Base-by-base conservation (phyloP, 1,140 invertebrate species). In the Eciton burchellii region DNA sequence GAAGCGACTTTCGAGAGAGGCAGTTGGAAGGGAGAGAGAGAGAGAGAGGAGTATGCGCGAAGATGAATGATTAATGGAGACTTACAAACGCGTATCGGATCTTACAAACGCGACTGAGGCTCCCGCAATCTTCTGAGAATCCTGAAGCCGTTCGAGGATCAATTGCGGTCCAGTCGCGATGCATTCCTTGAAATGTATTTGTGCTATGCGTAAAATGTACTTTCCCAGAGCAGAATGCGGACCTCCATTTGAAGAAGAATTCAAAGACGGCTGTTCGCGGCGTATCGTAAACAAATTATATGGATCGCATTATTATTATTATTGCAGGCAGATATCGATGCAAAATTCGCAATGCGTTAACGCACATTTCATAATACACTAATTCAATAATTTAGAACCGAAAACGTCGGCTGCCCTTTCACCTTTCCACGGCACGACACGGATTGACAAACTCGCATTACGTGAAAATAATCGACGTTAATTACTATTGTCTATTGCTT, bases 401-500 rank as follows among this genome's bases (percentile, higher is more conserved):
- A 3, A 47, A 62, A 56, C 1, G 35, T 21, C 59, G 5, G 65
- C 3, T 12, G 16, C 21, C 11, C 49, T 68, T 45, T 77, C n/a
- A 68, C 49, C 12, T 70, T 57, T 68, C n/a, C n/a, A n/a, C n/a
- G 21, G 16, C 6, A 11, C 6, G 11, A 5, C 35, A n/a, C 56
- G n/a, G 24, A 79, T 79, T 68, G 74, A 45, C 3, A 79, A 70
- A 70, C 12, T 79, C 14, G 4, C 24, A n/a, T 74, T 60, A 60
- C 11, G n/a, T 63, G 49, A 59, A 49, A 79, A 45, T 19, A 43
- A 29, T 79, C 35, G 62, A 79, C 70, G 70, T 57, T 79, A 68
- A 79, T 68, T 79, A 68, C 41, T 21, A 54, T 43, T 11, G 19
- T 16, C 12, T 11, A 70, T n/a, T 45, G 49, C 41, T 70, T 57